Base-by-base conservation (phyloP, 2,113 vertebrate genomes). In the Corythornis madagascariensis region DNA sequence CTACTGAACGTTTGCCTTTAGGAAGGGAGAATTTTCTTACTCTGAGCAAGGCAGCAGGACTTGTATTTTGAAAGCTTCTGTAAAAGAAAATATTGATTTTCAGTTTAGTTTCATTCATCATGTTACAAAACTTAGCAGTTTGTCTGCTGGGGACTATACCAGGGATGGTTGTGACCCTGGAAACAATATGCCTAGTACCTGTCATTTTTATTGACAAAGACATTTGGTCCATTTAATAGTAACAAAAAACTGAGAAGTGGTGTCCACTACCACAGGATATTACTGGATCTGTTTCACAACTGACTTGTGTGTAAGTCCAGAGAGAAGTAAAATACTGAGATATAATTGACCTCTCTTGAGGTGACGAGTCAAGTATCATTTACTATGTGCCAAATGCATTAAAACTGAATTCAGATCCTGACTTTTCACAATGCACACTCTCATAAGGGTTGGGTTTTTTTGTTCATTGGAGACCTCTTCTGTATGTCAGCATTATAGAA, bases 41-140 rank as follows among this genome's bases (percentile, higher is more conserved):
- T 61, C 42, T 65, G 16, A 89, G 55, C 42, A 85, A 63, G 47
- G 63, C 35, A 65, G n/a, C 21, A 72, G 40, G 63, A 50, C 64
- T 76, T 63, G 42, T 70, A 80, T 91, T 91, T 84, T 87, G 71
- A 92, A 92, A 89, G 31, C 26, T 69, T 87, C 71, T 79, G 40
- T 85, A 14, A 55, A 89, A 79, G 33, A 92, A 88, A 92, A 77
- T 59, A 93, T 9, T 70, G 60, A 87, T 92, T 92, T 92, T 94
- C 29, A 74, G 38, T 93, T 92, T 70, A 35, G 38, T 79, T 92
- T 89, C 56, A 85, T 91, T 90, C 31, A 76, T 84, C 38, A 56
- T 52, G 43, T 73, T 92, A 83, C 74, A 89, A 82, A 92, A 89
- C 35, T 80, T 77, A 86, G 38, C 45, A 90, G 47, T 73, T 35